These are phyloP conservation scores for Mastomys coucha DNA, from an alignment of 2,113 vertebrate species.

Conservation along the genomic window DNA sequence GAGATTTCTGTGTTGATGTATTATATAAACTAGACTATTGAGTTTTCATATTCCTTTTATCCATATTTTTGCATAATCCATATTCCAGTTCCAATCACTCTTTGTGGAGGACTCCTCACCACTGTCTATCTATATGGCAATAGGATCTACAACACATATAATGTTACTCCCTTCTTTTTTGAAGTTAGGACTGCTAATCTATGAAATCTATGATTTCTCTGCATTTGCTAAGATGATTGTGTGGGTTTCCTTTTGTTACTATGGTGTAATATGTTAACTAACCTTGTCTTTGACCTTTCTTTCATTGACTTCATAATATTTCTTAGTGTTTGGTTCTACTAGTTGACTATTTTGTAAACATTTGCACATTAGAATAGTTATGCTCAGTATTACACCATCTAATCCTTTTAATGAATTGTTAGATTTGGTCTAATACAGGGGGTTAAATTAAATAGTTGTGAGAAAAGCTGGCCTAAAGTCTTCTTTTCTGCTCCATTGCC, in stretches of 20 bases:
- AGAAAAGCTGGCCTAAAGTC: background rate
- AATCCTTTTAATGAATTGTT: background rate
- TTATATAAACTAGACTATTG: background rate
- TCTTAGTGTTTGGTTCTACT: background rate
- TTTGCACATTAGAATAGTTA: background rate
- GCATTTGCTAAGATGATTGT: background rate
- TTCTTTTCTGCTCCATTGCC: background rate
- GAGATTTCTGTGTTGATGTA: background rate
- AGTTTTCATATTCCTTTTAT: no score
- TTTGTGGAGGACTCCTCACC: background rate
- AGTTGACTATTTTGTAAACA: background rate
- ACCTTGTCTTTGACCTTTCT: background rate
- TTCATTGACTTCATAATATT: background rate
- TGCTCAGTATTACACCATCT: background rate
- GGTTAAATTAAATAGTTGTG: background rate
- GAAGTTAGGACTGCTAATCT: background rate
- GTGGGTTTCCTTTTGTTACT: background rate
- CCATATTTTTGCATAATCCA: background rate
- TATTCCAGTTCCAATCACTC: background rate
- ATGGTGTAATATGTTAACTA: background rate
- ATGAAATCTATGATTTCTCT: conserved; percentile 14
- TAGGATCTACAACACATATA: background rate
- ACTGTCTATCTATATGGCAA: background rate
- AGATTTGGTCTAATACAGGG: background rate
- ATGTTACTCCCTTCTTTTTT: background rate